Evolutionary conservation across 2,797 vertebrate genomes (phyloP), one percentile per base, ranked within the genome.

Genomic region (Atherinosoma microstoma): DNA sequence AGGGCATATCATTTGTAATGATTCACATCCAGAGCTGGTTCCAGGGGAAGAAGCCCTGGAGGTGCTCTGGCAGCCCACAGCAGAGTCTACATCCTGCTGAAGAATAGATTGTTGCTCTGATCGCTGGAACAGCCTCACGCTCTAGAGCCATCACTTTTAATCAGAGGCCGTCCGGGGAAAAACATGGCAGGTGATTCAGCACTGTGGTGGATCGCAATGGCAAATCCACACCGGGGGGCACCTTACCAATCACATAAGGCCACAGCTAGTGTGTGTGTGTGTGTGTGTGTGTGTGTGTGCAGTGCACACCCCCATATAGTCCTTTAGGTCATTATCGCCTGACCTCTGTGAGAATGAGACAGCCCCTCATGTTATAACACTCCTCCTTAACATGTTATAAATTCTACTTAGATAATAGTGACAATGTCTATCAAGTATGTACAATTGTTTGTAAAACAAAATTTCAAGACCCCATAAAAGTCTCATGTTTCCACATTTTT

Each of bases 121-220:
- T 92, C 80, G 84, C 89, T 80, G 84, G 83, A 81, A 76, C 76
- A 88, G 87, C 85, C 92, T 89, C 83, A 91, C 85, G 87, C 86
- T 91, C 92, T 83, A 85, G 80, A 94, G 90, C 92, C 92, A 93
- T 93, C 89, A 93, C 92, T 95, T 94, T 91, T 92, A 93, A 94
- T 93, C 89, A 92, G 93, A 84, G 91, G 80, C 85, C 60, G 75
- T 90, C 76, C 87, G 76, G 89, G 83, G 87, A 90, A 91, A 93
- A 80, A 87, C 91, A 86, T 89, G 93, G 90, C 91, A 93, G 89
- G 90, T 88, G 90, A 88, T 93, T 84, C 76, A 78, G 84, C 83
- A 32, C 79, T 76, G 82, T 78, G 87, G 86, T 92, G 94, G 87
- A 92, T 91, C 84, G 81, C 90, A 94, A 92, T 80, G 90, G 92